A percentile compares a stretch with the other conserved stretches of the same genome.
These are phyloP conservation scores for Otolemur garnettii DNA, from an alignment of 2,113 vertebrate genomes.

Conservation along the genomic window DNA sequence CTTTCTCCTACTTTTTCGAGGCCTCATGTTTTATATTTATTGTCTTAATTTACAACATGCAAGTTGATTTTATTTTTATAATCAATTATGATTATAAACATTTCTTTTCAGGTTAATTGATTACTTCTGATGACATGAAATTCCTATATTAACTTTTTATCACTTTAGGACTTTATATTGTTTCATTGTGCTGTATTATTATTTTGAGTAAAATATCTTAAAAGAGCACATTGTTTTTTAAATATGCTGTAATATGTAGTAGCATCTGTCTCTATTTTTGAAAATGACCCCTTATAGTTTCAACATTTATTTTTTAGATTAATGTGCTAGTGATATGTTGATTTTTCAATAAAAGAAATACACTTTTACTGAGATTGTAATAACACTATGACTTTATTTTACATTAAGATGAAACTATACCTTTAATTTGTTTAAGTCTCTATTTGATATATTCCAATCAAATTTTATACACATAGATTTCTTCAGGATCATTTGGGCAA, in stretches of 20 bases:
- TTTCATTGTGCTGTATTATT: background rate
- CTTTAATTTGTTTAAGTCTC: background rate
- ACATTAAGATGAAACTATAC: background rate
- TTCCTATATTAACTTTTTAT: background rate
- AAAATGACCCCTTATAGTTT: background rate
- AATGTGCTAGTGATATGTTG: background rate
- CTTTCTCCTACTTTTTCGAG: background rate
- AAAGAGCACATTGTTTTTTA: background rate
- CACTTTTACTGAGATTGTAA: background rate
- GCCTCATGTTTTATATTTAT: background rate
- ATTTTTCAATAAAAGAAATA: slow-evolving; percentile 9
- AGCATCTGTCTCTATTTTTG: background rate
- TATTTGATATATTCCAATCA: background rate
- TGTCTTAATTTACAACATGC: background rate
- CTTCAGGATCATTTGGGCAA: slow-evolving; percentile 13
- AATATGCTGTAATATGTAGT: background rate
- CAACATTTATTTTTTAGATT: slow-evolving; percentile 41
- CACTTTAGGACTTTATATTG: background rate
- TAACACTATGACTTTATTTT: background rate
- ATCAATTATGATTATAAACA: background rate
- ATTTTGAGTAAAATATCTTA: background rate
- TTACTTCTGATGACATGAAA: background rate
- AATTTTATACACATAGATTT: background rate
- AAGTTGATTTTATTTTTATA: background rate
- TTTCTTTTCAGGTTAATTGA: background rate